Evolutionary conservation across 2,888 invertebrate genomes (phyloP), one percentile per base, ranked within the genome.

Genomic region (Oegoconia quadripuncta): DNA sequence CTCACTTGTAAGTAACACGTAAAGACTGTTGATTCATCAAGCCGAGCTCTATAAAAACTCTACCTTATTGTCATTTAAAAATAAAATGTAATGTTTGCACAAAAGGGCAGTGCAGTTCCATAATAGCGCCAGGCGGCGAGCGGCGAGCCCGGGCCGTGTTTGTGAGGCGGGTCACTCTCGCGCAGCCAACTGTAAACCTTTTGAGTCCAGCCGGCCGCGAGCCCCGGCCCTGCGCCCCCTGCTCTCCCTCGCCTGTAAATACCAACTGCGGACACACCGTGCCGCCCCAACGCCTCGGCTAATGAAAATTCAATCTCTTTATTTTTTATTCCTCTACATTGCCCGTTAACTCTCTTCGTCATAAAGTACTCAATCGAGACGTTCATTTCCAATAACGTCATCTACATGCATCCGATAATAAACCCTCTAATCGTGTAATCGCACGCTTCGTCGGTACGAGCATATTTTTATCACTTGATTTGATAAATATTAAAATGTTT

Each of bases 111-210:
- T 61, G 59, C 65, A 72, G 64, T 66, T 78, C 77, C 76, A 80
- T 78, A 80, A n/a, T n/a, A n/a, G n/a, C n/a, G n/a, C n/a, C n/a
- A n/a, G n/a, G 55, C 57, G 52, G 56, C 66, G 63, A 69, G 61
- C 75, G 63, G 55, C 50, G 63, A 58, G 55, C 69, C 50, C 68
- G 68, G 66, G 51, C 66, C 64, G 65, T 80, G 86, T 84, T 86
- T 84, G 83, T 77, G 74, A 80, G 83, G 84, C 75, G 82, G 86
- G 84, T 80, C 81, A 84, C 86, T 87, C 86, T 74, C 68, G 84
- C 84, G 86, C 86, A 86, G 59, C 82, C 64, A 78, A 82, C 84
- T 84, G 86, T 81, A 78, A 87, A 87, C 74, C 82, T 86, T 86
- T 87, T 76, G 83, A 83, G 80, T 69, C 74, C 81, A 75, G 64